phyloP scores from a whole-genome alignment of 2,888 invertebrate species.

The Habroteleia sp. region DNA sequence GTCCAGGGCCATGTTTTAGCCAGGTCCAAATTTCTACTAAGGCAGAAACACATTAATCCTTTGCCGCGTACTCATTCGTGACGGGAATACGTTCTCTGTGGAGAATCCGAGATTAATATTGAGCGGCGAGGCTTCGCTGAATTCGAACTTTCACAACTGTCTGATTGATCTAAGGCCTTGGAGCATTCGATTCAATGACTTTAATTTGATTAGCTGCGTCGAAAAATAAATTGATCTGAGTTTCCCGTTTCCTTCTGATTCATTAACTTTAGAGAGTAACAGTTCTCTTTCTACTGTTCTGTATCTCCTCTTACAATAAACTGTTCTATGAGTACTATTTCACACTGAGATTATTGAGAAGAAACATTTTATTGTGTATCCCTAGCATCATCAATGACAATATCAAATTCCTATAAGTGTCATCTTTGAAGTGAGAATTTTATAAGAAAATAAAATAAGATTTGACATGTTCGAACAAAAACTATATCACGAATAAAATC shows the following conservation, averaged over 20 bases:
- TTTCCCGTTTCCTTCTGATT: constrained; percentile 1
- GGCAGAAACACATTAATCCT: constrained; percentile 46
- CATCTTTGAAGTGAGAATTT: no score
- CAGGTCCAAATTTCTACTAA: no score
- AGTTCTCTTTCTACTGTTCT: neutral
- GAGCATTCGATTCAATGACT: constrained; percentile 7
- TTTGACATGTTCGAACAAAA: constrained; percentile 31
- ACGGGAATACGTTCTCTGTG: constrained; percentile 37
- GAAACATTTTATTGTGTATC: no score
- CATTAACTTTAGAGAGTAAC: constrained; percentile 6
- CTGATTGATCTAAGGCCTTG: constrained; percentile 17
- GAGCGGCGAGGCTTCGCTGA: constrained; percentile 22
- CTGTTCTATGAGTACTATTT: neutral
- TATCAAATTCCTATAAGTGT: no score
- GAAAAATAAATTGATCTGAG: constrained; percentile 14
- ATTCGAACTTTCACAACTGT: constrained; percentile 39
- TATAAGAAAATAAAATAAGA: constrained; percentile 22
- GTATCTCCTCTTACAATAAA: neutral
- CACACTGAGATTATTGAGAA: no score
- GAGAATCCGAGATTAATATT: constrained; percentile 48
- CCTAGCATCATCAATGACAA: no score
- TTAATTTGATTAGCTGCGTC: constrained; percentile 14
- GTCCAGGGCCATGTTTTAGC: no score
- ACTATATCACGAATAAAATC: constrained; percentile 42
- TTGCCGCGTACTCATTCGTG: constrained; percentile 40